Evolutionary conservation across 2,888 invertebrate genomes (phyloP).

Genomic region (Campoletis raptor): DNA sequence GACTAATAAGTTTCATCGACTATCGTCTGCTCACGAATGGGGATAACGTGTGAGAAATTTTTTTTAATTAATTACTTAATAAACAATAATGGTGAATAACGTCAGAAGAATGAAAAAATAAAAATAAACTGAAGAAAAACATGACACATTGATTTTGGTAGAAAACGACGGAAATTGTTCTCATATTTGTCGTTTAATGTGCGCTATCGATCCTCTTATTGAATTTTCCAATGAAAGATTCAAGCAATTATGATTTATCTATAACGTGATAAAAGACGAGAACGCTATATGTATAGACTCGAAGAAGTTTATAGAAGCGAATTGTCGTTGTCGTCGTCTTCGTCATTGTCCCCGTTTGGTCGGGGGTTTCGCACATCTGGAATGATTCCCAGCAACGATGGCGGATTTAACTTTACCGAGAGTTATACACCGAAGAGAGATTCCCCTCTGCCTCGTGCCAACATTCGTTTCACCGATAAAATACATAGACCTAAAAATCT

Average conservation of each 20-base stretch:
- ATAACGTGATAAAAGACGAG: constrained; percentile 14
- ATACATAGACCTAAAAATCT: not conserved
- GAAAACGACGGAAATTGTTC: not conserved
- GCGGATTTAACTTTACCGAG: constrained; percentile 39
- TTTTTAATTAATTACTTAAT: not conserved
- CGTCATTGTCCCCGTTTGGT: constrained; percentile 35
- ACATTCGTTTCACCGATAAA: constrained; percentile 30
- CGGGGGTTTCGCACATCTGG: constrained; percentile 65
- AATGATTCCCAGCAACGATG: constrained; percentile 65
- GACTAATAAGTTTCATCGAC: constrained; percentile 50
- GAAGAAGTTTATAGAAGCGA: constrained; percentile 35
- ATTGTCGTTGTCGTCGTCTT: constrained; percentile 30
- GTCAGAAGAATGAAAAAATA: not conserved
- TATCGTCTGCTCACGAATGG: not conserved
- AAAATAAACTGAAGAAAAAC: not conserved
- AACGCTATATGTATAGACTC: constrained; percentile 4
- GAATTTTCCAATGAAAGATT: constrained; percentile 39
- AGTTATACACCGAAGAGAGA: constrained; percentile 27
- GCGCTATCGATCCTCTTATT: not conserved
- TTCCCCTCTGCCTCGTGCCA: constrained; percentile 42
- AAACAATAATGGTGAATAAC: not conserved
- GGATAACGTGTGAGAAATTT: constrained; percentile 1
- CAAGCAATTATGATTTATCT: constrained; percentile 65
- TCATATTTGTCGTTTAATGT: not conserved
- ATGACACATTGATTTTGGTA: not conserved